Base-by-base conservation (phyloP, 2,797 vertebrate genomes). In the Miichthys miiuy region DNA sequence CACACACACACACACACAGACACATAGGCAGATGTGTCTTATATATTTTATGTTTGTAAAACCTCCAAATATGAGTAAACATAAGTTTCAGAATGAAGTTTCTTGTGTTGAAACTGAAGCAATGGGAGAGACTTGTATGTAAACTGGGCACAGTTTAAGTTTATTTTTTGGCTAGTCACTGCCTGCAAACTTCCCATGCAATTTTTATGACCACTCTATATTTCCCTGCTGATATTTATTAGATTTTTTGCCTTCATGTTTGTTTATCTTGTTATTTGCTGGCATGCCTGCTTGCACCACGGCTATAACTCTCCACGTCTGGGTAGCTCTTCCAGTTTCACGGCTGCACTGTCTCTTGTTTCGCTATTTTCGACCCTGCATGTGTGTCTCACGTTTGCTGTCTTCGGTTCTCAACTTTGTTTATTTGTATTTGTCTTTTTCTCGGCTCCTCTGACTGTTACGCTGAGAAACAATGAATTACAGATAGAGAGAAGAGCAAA, bases 291-390 rank as follows among this genome's bases (percentile, higher is more conserved):
- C 55, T 54, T 30, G 27, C n/a, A 54, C 18, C 52, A 34, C 34
- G 3, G 25, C 0, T 50, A 14, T 18, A 46, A 70, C 38, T 12
- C 48, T 44, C 10, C 25, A 17, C 30, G 47, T 64, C n/a, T 58
- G 3, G 25, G 13, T 20, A 11, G 17, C 54, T 77, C 61, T 25
- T 74, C 30, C 38, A 50, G 25, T 83, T 75, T 77, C 60, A 51
- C 3, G 2, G 51, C 71, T 7, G 5, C 62, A 9, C 47, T 5
- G 60, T 74, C 6, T 82, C 48, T 52, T 17, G 10, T 75, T 73
- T 65, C 10, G 1, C 70, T 75, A 38, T 83, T 65, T 60, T 46
- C 30, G 57, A 64, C 52, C 42, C 34, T 25, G 57, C 56, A 30
- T 30, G 1, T 66, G 44, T 41, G 63, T 41, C 25, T 63, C 51